Conservation (phyloP, 2,113 vertebrate genomes). For the Dipodomys stephensi region DNA sequence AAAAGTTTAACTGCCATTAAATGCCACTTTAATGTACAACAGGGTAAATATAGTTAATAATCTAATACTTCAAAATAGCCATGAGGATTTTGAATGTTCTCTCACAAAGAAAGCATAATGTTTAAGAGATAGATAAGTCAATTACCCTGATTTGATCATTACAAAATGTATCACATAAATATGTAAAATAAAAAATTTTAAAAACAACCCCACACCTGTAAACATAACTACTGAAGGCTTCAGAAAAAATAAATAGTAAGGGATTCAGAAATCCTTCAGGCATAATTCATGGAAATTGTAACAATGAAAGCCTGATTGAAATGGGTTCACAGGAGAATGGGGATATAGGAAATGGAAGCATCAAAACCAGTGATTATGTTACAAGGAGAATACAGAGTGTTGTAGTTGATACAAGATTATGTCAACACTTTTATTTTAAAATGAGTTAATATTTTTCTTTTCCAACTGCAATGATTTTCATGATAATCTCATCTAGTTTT, state of each 20-base stretch:
- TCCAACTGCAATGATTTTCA: neutral
- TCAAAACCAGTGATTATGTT: constrained; percentile 14
- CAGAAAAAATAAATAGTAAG: constrained; percentile 36
- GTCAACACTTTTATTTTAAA: neutral
- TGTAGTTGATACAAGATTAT: neutral
- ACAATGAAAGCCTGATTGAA: neutral
- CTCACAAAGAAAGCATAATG: neutral
- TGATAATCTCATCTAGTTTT: neutral
- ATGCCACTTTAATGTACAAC: neutral
- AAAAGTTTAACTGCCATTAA: too few relatives aligned
- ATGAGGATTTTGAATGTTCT: neutral
- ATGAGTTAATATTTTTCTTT: neutral
- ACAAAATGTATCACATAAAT: neutral
- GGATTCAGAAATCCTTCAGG: neutral
- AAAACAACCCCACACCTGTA: neutral
- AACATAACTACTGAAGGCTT: neutral
- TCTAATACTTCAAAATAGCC: neutral
- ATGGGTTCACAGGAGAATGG: neutral
- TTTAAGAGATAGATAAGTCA: neutral
- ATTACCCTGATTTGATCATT: neutral
- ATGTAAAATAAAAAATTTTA: neutral
- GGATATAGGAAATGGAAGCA: neutral
- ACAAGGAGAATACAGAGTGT: neutral
- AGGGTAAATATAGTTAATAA: neutral
- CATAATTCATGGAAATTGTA: neutral